Evolutionary conservation across 2,113 vertebrate species (phyloP).

Genomic region (Phalacrocorax pelagicus): DNA sequence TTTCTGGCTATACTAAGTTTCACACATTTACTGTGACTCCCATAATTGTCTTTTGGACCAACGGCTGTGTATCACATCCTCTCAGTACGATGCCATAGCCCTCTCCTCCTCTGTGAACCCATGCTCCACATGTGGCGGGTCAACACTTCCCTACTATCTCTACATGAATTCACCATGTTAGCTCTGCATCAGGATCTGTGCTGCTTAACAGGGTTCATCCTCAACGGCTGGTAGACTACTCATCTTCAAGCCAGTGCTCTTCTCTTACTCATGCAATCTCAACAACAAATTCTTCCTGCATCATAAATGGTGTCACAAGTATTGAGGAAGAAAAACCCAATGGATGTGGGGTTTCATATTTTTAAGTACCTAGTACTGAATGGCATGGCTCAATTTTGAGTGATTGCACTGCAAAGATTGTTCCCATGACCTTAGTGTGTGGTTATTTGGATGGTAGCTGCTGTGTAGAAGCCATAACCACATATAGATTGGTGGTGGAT

Average conservation of each 20-base stretch:
- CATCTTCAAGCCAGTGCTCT: neutral
- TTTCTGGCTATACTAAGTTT: neutral
- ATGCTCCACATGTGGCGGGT: neutral
- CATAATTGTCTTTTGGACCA: neutral
- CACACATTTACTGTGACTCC: neutral
- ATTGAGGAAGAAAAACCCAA: neutral
- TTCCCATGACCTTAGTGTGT: neutral
- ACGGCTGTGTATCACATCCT: neutral
- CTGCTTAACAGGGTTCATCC: neutral
- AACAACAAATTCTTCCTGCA: neutral
- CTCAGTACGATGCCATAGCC: neutral
- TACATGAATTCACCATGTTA: neutral
- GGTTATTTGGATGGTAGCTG: neutral
- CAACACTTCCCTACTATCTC: neutral
- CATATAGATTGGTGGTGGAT: neutral
- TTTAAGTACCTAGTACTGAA: neutral
- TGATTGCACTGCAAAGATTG: neutral
- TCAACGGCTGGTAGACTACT: neutral
- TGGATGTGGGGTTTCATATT: neutral
- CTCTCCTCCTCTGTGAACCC: neutral
- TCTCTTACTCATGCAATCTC: neutral
- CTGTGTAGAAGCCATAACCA: neutral
- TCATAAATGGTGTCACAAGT: neutral
- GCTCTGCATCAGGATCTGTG: neutral
- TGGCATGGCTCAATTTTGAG: neutral